Conservation (phyloP, 2,888 invertebrate genomes). For the Prenolepis imparis region DNA sequence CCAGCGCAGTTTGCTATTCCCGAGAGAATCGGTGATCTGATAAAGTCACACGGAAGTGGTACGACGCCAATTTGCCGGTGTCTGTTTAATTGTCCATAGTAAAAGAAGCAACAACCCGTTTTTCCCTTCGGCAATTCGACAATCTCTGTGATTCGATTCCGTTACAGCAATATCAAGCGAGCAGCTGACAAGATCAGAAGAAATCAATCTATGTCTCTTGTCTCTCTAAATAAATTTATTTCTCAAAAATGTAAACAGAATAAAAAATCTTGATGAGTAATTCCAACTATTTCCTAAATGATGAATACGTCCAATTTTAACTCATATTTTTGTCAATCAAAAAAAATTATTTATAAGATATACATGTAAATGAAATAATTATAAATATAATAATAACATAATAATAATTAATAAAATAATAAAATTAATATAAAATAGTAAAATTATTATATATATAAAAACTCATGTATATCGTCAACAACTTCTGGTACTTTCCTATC, state of each 20-base stretch:
- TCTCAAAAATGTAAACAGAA: background rate
- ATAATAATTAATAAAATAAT: too few relatives aligned
- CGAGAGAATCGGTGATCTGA: conserved; percentile 55
- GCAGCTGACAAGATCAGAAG: background rate
- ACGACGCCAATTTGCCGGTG: conserved; percentile 54
- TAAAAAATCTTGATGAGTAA: conserved; percentile 13
- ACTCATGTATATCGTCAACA: background rate
- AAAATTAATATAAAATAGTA: too few relatives aligned
- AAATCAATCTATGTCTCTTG: conserved; percentile 15
- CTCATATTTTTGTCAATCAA: background rate
- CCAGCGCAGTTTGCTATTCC: conserved; percentile 58
- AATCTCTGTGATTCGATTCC: conserved; percentile 31
- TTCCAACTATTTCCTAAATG: background rate
- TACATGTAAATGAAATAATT: too few relatives aligned
- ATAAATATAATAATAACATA: background rate
- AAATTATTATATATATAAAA: background rate
- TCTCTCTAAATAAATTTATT: background rate
- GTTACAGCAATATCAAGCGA: background rate
- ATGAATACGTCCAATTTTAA: background rate
- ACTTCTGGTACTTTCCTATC: background rate
- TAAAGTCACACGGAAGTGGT: conserved; percentile 59
- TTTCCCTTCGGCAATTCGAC: background rate
- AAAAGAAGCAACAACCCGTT: conserved; percentile 30
- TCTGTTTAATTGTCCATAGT: conserved; percentile 58
- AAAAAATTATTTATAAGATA: background rate